Evolutionary conservation across 2,888 invertebrate genomes (phyloP).

Genomic region (Acanthosepion lycidas): DNA sequence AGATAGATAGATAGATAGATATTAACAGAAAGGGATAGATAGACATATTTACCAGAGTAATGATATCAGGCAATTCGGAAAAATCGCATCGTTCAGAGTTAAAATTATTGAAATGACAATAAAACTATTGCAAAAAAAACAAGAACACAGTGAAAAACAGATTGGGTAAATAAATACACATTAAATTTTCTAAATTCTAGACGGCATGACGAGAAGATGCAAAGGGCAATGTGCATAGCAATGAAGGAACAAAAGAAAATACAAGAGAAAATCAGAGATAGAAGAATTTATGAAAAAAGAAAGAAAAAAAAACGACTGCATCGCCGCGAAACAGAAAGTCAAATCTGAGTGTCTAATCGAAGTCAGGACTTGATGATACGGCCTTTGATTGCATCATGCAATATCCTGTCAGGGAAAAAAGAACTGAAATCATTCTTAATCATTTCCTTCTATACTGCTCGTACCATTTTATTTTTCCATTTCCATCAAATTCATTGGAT

Average conservation of each 20-base stretch:
- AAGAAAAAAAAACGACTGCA: not conserved
- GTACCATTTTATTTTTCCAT: not conserved
- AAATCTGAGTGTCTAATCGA: not conserved
- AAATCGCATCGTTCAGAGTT: too few species aligned
- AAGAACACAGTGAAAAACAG: too few species aligned
- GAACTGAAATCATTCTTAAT: not conserved
- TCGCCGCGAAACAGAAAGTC: not conserved
- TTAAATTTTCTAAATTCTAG: too few species aligned
- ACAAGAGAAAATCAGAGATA: not conserved
- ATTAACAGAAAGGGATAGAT: too few species aligned
- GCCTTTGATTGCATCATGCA: not conserved
- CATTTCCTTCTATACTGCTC: not conserved
- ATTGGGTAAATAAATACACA: too few species aligned
- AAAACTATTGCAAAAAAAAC: too few species aligned
- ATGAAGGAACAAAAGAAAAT: not conserved
- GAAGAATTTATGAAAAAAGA: not conserved
- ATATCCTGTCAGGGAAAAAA: slow-evolving; percentile 1
- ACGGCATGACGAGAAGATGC: too few species aligned
- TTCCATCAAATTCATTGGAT: not conserved
- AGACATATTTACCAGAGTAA: too few species aligned
- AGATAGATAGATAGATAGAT: too few species aligned
- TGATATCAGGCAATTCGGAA: too few species aligned
- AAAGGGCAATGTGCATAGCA: too few species aligned
- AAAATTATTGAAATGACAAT: too few species aligned
- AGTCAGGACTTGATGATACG: not conserved